Conservation (phyloP, 2,113 vertebrate genomes). For the Mola mola region DNA sequence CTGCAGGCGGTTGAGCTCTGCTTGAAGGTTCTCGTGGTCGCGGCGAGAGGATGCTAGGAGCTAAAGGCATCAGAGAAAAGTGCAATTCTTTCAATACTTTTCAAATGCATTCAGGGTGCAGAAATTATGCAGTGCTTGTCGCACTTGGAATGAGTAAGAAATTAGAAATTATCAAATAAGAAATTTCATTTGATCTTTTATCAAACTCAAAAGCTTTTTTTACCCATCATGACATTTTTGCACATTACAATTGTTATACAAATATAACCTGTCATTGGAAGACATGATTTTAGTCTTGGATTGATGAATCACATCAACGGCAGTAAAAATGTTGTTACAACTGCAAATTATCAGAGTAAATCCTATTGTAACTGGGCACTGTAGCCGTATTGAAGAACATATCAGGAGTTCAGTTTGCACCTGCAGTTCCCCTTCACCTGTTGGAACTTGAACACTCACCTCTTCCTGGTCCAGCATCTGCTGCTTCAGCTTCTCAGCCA, state of each 20-base stretch:
- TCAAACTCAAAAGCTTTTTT: too few relatives aligned
- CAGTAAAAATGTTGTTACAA: too few relatives aligned
- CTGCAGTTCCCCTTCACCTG: slow-evolving; percentile 8
- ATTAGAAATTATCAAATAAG: too few relatives aligned
- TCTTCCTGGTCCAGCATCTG: slow-evolving; percentile 98
- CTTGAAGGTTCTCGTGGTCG: slow-evolving; percentile 95
- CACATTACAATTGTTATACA: too few relatives aligned
- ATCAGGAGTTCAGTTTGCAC: neutral
- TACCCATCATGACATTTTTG: neutral
- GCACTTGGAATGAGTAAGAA: too few relatives aligned
- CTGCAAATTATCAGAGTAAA: neutral
- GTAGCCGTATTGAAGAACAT: neutral
- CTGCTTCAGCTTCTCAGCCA: slow-evolving; percentile 95
- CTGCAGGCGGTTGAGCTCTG: slow-evolving; percentile 93
- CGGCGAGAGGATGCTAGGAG: slow-evolving; percentile 91
- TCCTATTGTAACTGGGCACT: neutral
- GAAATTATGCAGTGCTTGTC: neutral
- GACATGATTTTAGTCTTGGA: too few relatives aligned
- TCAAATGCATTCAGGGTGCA: neutral
- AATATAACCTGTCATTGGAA: too few relatives aligned
- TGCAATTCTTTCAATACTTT: neutral
- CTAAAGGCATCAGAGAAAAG: slow-evolving; percentile 59
- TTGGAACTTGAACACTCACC: slow-evolving; percentile 73
- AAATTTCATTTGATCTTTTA: too few relatives aligned
- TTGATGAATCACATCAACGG: too few relatives aligned